Evolutionary conservation across 2,113 vertebrate species (phyloP).

Genomic region (Tretioscincus oriximinensis): DNA sequence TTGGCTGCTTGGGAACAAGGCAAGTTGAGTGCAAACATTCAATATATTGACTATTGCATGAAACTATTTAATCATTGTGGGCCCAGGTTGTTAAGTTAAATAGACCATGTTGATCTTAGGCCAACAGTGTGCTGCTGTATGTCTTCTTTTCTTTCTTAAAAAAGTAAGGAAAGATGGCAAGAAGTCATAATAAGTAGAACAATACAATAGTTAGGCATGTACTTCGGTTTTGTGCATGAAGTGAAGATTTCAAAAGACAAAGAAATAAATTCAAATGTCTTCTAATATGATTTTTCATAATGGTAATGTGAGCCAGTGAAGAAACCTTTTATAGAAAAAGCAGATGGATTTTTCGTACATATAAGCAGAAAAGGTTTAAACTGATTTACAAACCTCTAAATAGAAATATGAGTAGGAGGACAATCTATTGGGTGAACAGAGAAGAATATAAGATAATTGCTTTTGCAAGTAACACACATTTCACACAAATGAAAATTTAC

Average conservation of each 20-base stretch:
- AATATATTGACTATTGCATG: too few species aligned
- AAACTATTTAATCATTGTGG: too few species aligned
- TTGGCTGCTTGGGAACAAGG: too few species aligned
- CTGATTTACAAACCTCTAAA: constrained; percentile 22
- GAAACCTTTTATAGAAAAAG: constrained; percentile 8
- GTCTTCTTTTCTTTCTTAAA: background rate
- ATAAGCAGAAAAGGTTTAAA: constrained; percentile 7
- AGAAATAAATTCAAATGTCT: background rate
- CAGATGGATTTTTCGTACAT: background rate
- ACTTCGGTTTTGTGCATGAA: background rate
- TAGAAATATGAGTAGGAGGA: constrained; percentile 32
- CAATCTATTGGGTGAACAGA: constrained; percentile 3
- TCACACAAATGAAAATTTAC: background rate
- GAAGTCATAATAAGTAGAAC: background rate
- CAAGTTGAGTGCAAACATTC: too few species aligned
- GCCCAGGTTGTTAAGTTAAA: too few species aligned
- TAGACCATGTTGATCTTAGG: too few species aligned
- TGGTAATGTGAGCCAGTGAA: constrained; percentile 10
- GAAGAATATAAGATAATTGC: background rate
- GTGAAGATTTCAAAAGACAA: background rate
- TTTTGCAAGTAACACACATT: background rate
- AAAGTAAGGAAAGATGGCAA: too few species aligned
- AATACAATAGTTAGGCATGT: background rate
- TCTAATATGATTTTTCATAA: background rate
- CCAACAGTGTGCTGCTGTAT: too few species aligned